Base-by-base conservation (phyloP, 1,140 invertebrate species). In the Lasioglossum albipes region DNA sequence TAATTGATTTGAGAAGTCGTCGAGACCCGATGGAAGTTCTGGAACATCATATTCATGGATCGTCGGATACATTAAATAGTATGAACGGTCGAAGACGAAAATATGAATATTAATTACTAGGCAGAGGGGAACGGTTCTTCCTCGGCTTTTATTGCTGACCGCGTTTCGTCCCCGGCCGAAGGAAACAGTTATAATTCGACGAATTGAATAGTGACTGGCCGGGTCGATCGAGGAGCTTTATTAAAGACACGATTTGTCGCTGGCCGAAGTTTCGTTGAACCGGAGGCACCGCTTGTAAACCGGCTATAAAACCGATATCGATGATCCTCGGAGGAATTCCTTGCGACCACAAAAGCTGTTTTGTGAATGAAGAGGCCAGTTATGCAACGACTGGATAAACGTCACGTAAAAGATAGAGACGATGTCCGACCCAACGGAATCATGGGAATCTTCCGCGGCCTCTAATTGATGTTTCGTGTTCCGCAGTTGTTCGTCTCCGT, bases 391-490 rank as follows among this genome's bases (percentile, higher is more conserved):
- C 27, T 0, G 10, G 45, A 31, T n/a, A n/a, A 73, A 59, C 36
- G 45, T 73, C 20, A 16, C 27, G 27, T 7, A 42, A 54, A 36
- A 27, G 20, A 64, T 7, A 16, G 62, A 2, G 36, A n/a, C 22
- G 49, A 52, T 62, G 16, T 20, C 27, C 41, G 41, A 70, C 45
- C 20, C 59, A 1, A 62, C 10, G 45, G 13, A n/a, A 65, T 73
- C 64, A 52, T n/a, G 61, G 54, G 61, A 41, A 71, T 66, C 74
- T 45, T 22, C n/a, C 12, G 7, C 27, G 42, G 20, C 20, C 42
- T 7, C 57, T 71, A 79, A 73, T 79, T 79, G 77, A 74, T 27
- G 77, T 73, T 74, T 74, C 69, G 45, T 62, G 49, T 79, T 57
- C 36, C 22, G 45, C 45, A 62, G 59, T 16, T 20, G 2, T 9